phyloP scores from a whole-genome alignment of 2,797 vertebrate genomes.

The Chelonia mydas region DNA sequence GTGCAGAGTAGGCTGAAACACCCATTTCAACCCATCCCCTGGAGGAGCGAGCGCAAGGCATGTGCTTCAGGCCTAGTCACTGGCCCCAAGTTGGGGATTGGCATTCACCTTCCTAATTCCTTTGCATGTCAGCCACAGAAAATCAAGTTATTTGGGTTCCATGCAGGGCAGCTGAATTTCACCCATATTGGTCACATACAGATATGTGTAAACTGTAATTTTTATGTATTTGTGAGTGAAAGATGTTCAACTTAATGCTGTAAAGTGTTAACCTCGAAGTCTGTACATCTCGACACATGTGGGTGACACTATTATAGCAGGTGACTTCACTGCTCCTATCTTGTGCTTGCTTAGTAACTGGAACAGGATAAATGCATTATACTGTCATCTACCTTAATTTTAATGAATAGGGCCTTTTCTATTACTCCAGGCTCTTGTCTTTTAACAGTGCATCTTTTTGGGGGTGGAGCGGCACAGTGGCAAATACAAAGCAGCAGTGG shows the following conservation, averaged over 20 bases:
- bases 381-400: background rate
- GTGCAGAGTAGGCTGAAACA: background rate
- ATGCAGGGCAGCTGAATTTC: background rate
- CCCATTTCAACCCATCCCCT: background rate
- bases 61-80: background rate
- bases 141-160: background rate
- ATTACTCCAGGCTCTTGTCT: background rate
- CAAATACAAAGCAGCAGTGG: slow-evolving; percentile 8
- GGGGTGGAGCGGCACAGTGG: background rate
- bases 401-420: accelerated
- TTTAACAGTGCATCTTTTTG: background rate
- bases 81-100: background rate
- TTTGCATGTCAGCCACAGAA: background rate
- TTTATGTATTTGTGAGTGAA: background rate
- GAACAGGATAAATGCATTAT: background rate
- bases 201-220: background rate
- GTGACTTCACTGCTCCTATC: background rate
- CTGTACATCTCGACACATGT: accelerated
- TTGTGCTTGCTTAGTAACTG: background rate
- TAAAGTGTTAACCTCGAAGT: background rate
- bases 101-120: background rate
- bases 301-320: background rate
- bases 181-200: background rate
- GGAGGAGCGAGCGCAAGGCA: background rate
- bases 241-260: background rate